Evolutionary conservation across 2,797 vertebrate species (phyloP).

Genomic region (Tenualosa thibaudeaui): DNA sequence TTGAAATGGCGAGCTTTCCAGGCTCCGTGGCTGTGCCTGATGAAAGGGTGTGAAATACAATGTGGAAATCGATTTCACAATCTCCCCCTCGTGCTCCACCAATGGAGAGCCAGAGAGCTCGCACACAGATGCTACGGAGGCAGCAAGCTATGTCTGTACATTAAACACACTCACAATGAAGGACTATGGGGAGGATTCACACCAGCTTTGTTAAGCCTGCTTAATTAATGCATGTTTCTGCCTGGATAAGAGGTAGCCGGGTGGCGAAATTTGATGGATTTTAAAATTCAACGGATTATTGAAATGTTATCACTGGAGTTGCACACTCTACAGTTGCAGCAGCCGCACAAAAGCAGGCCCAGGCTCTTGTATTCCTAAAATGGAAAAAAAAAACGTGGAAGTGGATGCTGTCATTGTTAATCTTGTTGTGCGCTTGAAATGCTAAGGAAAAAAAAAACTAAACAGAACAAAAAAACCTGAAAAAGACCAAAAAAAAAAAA

Average conservation of each 20-base stretch:
- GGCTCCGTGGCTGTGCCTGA: conserved; percentile 70
- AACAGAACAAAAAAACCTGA: neutral
- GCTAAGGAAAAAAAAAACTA: neutral
- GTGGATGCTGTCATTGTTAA: neutral
- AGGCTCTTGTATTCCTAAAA: neutral
- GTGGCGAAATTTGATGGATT: conserved; percentile 52
- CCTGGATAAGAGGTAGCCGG: conserved; percentile 47
- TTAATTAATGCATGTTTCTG: conserved; percentile 64
- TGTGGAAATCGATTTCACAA: conserved; percentile 81
- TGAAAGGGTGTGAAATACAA: conserved; percentile 82
- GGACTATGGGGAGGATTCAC: conserved; percentile 51
- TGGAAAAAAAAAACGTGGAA: neutral
- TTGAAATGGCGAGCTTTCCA: conserved; percentile 79
- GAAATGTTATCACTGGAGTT: conserved; percentile 55
- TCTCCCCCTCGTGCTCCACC: conserved; percentile 69
- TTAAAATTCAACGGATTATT: conserved; percentile 54
- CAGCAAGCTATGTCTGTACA: conserved; percentile 61
- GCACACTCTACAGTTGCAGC: conserved; percentile 6
- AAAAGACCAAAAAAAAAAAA: neutral
- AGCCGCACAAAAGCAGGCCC: neutral
- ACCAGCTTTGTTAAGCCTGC: conserved; percentile 60
- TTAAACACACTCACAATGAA: conserved; percentile 67
- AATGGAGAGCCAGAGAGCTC: conserved; percentile 63
- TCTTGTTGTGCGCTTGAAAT: neutral
- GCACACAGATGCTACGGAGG: conserved; percentile 46